Evolutionary conservation across 2,113 vertebrate genomes (phyloP), one percentile per base, ranked within the genome.

Genomic region (Pygoscelis antarcticus): DNA sequence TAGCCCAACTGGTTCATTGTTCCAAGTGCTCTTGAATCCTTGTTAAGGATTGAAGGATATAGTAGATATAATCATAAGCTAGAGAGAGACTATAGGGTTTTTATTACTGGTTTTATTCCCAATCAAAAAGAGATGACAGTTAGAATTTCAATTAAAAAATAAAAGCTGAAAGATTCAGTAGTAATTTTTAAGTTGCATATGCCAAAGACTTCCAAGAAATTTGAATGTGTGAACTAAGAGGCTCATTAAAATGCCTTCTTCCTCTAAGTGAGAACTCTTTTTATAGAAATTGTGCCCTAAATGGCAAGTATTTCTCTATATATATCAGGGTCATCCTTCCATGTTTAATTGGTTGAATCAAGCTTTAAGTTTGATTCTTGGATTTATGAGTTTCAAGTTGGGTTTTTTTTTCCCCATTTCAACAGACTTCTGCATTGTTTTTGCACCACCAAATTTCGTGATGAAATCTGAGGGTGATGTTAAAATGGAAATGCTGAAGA

Each of bases 201-300:
- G 58, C 75, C 87, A 84, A 51, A 89, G 89, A 32, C 42, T 91
- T 79, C 49, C 49, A 80, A 83, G 89, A 77, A 85, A 89, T 83
- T 40, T 76, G 79, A 69, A 96, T 38, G 97, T 95, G 94, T 95
- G 93, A 96, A 90, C 58, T 26, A 47, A 84, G 84, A 4, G 94
- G 57, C 93, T 97, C 89, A 91, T 96, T 97, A 96, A 97, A 95
- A 97, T 90, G 84, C 58, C 87, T 85, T 65, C 27, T 91, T 83
- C 58, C 66, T 93, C 12, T 1, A 47, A 92, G 91, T 93, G 95
- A 95, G 93, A 97, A 77, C 84, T 90, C 83, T 82, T 89, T 89
- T 93, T 93, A 85, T 91, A 95, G 84, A 72, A 96, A 74, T 49
- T 15, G 26, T 93, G 75, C 87, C 91, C 94, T 91, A 95, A 94